Evolutionary conservation across 2,797 vertebrate genomes (phyloP).

Genomic region (Phataginus tetradactyla): DNA sequence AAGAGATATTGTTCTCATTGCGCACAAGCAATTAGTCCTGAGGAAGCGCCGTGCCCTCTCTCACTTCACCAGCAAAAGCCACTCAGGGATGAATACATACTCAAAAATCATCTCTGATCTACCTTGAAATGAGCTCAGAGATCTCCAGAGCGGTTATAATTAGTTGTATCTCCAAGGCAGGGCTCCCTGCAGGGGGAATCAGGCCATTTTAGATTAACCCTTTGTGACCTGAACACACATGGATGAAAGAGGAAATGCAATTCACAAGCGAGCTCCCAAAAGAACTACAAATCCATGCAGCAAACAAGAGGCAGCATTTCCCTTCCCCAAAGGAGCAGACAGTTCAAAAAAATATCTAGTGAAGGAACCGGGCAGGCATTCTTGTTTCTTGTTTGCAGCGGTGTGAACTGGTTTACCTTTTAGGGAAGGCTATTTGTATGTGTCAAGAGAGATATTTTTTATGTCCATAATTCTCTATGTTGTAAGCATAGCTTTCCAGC

Average conservation of each 20-base stretch:
- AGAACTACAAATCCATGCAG: neutral
- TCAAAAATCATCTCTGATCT: neutral
- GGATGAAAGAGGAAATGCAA: neutral
- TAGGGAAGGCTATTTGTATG: neutral
- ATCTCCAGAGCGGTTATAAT: conserved; percentile 52
- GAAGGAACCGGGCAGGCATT: neutral
- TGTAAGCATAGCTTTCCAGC: neutral
- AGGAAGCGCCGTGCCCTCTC: neutral
- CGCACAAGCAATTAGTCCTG: conserved; percentile 51
- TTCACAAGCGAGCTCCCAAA: neutral
- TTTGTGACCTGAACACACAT: neutral
- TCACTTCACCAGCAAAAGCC: neutral
- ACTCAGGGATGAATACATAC: neutral
- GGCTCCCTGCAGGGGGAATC: neutral
- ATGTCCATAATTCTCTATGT: neutral
- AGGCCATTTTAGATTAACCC: conserved; percentile 64
- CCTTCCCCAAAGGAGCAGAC: neutral
- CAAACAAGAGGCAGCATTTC: neutral
- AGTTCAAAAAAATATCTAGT: neutral
- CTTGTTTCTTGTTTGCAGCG: neutral
- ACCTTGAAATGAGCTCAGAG: neutral
- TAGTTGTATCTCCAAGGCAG: neutral
- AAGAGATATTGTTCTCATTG: conserved; percentile 5
- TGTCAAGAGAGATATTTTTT: neutral
- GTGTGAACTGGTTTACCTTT: neutral